Conservation (phyloP, 1,140 invertebrate species). For the Gonatopus flavifemur region DNA sequence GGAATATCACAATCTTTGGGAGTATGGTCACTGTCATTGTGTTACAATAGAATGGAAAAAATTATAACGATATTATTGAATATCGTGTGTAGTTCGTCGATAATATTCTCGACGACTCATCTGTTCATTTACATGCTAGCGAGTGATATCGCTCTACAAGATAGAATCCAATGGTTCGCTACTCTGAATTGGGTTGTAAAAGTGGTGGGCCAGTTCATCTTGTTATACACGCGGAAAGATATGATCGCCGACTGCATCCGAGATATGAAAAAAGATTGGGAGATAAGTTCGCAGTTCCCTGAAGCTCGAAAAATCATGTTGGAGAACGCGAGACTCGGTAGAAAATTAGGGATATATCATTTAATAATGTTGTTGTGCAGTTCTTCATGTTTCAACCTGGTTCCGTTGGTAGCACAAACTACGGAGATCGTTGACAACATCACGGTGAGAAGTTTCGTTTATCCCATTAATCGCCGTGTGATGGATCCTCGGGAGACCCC, state of each 20-base stretch:
- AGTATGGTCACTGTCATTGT: slow-evolving; percentile 15
- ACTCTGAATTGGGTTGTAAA: slow-evolving; percentile 22
- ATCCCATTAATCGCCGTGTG: slow-evolving; percentile 18
- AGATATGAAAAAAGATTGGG: slow-evolving; percentile 19
- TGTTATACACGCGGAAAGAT: slow-evolving; percentile 1
- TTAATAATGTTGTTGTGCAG: slow-evolving; percentile 41
- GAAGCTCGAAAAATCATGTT: too few species aligned
- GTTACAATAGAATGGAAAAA: slow-evolving; percentile 4
- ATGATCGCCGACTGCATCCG: slow-evolving; percentile 19
- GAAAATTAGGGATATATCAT: slow-evolving; percentile 21
- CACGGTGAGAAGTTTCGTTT: slow-evolving; percentile 19
- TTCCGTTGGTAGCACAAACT: slow-evolving; percentile 34
- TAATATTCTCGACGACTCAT: slow-evolving; percentile 22
- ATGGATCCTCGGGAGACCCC: slow-evolving; percentile 19
- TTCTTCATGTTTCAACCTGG: slow-evolving; percentile 40
- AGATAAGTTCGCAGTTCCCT: not conserved
- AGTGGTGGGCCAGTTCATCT: slow-evolving; percentile 19
- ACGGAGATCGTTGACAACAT: slow-evolving; percentile 25
- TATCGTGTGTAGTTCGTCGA: slow-evolving; percentile 13
- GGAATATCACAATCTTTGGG: slow-evolving; percentile 25
- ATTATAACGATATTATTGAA: slow-evolving; percentile 1
- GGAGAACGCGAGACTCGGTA: slow-evolving; percentile 17
- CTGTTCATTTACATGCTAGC: slow-evolving; percentile 16
- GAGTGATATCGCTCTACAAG: slow-evolving; percentile 3
- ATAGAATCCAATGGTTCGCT: slow-evolving; percentile 20